Evolutionary conservation across 2,113 vertebrate species (phyloP), one percentile per base, ranked within the genome.

Genomic region (Erpornis zantholeuca): DNA sequence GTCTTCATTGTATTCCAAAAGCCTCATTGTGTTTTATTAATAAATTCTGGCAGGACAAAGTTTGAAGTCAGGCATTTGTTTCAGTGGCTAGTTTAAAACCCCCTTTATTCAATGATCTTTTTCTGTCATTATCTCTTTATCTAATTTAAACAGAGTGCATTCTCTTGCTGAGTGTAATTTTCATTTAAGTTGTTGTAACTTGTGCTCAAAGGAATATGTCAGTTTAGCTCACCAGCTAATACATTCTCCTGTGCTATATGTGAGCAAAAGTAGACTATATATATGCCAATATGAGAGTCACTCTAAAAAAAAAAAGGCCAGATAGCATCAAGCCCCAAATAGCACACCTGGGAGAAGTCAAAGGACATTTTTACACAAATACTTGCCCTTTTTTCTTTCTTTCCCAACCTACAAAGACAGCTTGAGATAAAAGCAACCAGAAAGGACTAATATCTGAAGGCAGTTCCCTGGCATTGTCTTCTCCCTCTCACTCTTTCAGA

Each of bases 1-100:
- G 56, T 78, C 90, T 90, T 86, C 76, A 44, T 17, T 86, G 83
- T 93, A 85, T 82, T 96, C 81, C 75, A 88, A 88, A 96, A 94
- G 61, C 50, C 31, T 93, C 90, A 80, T 53, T 66, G 70, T 76
- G 69, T 60, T 84, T 77, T 92, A 88, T 82, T 92, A 94, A 93
- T 92, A 88, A 95, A 92, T 86, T 77, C 88, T 88, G 73, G 69
- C 82, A 94, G 73, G 86, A 93, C 68, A 56, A 92, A 90, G 85
- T 96, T 95, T 96, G 49, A 96, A 96, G 88, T 61, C 49, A 88
- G 86, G 63, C 77, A 82, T 92, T 96, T 82, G 72, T 86, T 95
- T 93, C 69, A 84, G 53, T 65, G 94, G 86, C 76, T 92, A 91
- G 45, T 88, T 96, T 84, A 50, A 96, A 94, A 88, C 13, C 5